Evolutionary conservation across 2,113 vertebrate genomes (phyloP), one percentile per base, ranked within the genome.

Genomic region (Phyllopteryx taeniolatus): DNA sequence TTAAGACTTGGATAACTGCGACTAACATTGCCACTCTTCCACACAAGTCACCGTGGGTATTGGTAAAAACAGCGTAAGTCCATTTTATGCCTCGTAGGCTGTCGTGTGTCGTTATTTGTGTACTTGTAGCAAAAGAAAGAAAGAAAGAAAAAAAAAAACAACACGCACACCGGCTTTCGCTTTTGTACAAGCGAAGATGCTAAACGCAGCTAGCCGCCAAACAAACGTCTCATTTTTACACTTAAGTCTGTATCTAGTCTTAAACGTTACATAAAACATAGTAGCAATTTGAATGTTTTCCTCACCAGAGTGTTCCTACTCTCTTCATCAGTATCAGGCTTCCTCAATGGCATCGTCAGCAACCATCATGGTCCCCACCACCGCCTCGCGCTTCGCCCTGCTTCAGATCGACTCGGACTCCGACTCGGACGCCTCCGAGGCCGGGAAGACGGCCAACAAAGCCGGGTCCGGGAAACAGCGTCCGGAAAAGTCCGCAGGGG

Each of bases 321-420:
- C 17, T 53, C 31, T 2, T 54, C 11, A 17, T 61, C 54, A 11
- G 19, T 33, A 9, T 51, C 8, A 15, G 67, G 49, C 75, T 84
- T 49, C 70, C 35, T 57, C 6, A 8, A 98, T 98, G 96, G 91
- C 95, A 70, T 96, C 96, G 20, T 85, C 90, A 72, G 80, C 93
- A 27, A 86, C 95, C 82, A 94, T 95, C 89, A 94, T 94, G 13
- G 95, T 98, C 74, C 94, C 94, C 57, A 96, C 96, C 33, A 98
- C 96, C 19, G 94, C 95, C 31, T 98, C 96, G 67, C 95, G 95
- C 57, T 98, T 98, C 79, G 96, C 96, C 70, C 88, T 98, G 64
- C 93, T 98, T 22, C 95, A 95, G 91, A 92, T 97, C 4, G 94
- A 98, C 88, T 95, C 95, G 0, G 95, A 95, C 70, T 95, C 95